phyloP scores from a whole-genome alignment of 2,888 invertebrate genomes.

The Argyra leucocephala region DNA sequence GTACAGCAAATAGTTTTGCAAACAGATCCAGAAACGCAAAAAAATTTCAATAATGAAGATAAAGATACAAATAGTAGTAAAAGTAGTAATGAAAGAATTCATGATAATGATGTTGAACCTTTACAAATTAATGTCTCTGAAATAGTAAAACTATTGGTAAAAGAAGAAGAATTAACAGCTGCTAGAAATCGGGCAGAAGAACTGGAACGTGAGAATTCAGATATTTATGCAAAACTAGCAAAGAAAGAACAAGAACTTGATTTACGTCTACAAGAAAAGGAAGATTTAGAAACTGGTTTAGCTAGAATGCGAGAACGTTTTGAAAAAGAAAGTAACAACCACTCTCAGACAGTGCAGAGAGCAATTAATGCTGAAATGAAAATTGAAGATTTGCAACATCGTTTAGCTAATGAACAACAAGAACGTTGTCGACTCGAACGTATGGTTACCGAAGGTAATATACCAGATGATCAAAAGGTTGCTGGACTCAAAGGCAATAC shows the following conservation, averaged over 20 bases:
- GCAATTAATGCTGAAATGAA: slow-evolving; percentile 49
- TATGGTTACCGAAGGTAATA: slow-evolving; percentile 79
- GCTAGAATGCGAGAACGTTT: slow-evolving; percentile 73
- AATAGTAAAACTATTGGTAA: slow-evolving; percentile 80
- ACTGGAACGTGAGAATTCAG: slow-evolving; percentile 77
- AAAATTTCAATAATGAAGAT: slow-evolving; percentile 40
- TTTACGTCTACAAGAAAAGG: slow-evolving; percentile 79
- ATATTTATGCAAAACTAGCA: slow-evolving; percentile 74
- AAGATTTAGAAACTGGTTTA: slow-evolving; percentile 78
- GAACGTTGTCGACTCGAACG: slow-evolving; percentile 76
- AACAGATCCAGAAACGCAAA: slow-evolving; percentile 47
- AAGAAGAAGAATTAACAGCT: slow-evolving; percentile 84
- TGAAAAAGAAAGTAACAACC: slow-evolving; percentile 79
- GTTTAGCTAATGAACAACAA: slow-evolving; percentile 64
- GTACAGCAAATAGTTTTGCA: slow-evolving; percentile 89
- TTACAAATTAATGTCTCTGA: slow-evolving; percentile 84
- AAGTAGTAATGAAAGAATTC: slow-evolving; percentile 33
- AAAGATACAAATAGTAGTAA: slow-evolving; percentile 18
- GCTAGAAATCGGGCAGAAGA: slow-evolving; percentile 80
- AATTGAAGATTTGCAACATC: slow-evolving; percentile 54
- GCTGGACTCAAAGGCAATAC: slow-evolving; percentile 42
- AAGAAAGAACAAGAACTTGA: slow-evolving; percentile 91
- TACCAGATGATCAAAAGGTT: slow-evolving; percentile 88
- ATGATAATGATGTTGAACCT: slow-evolving; percentile 77
- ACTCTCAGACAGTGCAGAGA: slow-evolving; percentile 75